Base-by-base conservation (phyloP, 1,140 invertebrate genomes). In the Harlomillsia oculata region DNA sequence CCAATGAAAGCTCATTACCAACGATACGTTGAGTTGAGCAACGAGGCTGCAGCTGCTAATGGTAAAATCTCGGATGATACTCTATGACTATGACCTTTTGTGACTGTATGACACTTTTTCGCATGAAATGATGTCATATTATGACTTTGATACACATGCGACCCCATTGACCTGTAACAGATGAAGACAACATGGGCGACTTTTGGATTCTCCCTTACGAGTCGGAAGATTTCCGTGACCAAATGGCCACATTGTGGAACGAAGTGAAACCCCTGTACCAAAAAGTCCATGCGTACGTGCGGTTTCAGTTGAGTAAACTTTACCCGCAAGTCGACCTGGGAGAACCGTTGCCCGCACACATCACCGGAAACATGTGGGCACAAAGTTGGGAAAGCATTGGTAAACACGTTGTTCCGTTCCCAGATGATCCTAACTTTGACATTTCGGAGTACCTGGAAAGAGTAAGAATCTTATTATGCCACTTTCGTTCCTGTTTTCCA, bases 241-340 rank as follows among this genome's bases (percentile, higher is more conserved):
- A 63, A 62, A 70, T 91, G 20, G 83, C 87, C 50, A 78, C 82
- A 45, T 79, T 89, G 23, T 93, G 88, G 84, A 77, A 85, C 60
- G 79, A 83, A 70, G 64, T 68, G 13, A 79, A 81, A 43, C 90
- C 90, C 0, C 71, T 97, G 0, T 96, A 96, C 68, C 81, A 89
- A 58, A 77, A 87, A 52, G 71, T 97, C 1, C 91, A 95, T 66
- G 83, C 88, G 2, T 97, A 94, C 70, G 83, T 94, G 0, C 77
- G 91, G 20, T 79, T 82, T 54, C 85, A 85, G 68, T 74, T 97
- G 16, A 77, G 83, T 16, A 81, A 89, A 67, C 76, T 82, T 43
- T 89, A 89, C 25, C 36, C 18, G 6, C 18, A 57, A 21, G 82
- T 40, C 11, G 83, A 79, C 53, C 70, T 79, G 1, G 80, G 86